A percentile compares a stretch with the other conserved stretches of the same genome.
These are phyloP conservation scores for Rhabdophis nuchalis DNA, from an alignment of 2,797 vertebrate genomes.

Conservation along the genomic window DNA sequence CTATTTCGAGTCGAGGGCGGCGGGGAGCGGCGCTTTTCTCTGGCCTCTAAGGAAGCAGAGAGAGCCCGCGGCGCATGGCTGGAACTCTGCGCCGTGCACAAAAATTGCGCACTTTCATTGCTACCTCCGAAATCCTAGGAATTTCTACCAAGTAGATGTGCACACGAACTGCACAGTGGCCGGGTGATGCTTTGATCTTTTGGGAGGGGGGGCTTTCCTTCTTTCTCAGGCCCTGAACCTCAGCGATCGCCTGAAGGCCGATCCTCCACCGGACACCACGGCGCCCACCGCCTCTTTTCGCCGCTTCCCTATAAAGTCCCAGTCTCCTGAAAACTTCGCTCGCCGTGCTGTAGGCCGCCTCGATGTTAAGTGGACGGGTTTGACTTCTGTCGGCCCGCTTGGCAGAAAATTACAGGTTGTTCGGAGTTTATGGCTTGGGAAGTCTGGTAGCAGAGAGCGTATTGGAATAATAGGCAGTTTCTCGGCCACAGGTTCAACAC, in stretches of 20 bases:
- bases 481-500: neutral
- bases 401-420: neutral
- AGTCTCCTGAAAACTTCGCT: neutral
- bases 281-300: neutral
- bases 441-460: neutral
- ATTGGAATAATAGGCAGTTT: neutral
- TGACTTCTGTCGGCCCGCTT: neutral
- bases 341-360: neutral
- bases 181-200: neutral
- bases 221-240: neutral
- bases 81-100: neutral
- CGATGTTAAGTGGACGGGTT: neutral
- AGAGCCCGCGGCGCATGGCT: neutral
- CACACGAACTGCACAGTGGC: neutral
- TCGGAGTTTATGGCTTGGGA: neutral
- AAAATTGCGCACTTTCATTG: neutral
- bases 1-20: neutral
- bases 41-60: neutral
- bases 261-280: neutral
- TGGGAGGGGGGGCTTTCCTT: neutral
- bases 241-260: neutral
- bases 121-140: neutral
- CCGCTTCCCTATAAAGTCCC: neutral
- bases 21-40: neutral
- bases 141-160: neutral